Evolutionary conservation across 2,113 vertebrate species (phyloP).

Genomic region (Forbesichthys papilliferus): DNA sequence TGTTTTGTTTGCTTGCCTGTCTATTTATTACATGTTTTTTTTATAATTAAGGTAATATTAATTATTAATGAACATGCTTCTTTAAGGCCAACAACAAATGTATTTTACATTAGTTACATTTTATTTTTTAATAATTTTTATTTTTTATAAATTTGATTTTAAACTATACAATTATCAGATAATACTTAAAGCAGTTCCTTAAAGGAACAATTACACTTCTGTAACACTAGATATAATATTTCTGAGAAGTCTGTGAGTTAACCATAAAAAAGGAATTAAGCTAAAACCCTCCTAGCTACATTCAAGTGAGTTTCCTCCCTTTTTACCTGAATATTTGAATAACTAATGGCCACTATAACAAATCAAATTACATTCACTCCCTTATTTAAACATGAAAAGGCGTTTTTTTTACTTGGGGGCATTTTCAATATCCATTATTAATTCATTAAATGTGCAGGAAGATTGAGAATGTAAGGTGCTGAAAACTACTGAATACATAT

Average conservation of each 20-base stretch:
- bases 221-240: neutral
- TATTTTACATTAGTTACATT: constrained; percentile 49
- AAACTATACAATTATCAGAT: constrained; percentile 11
- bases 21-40: constrained; percentile 73
- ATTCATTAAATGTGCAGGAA: constrained; percentile 30
- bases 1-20: constrained; percentile 81
- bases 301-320: constrained; percentile 22
- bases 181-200: constrained; percentile 14
- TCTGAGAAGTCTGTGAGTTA: neutral
- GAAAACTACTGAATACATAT: constrained; percentile 57
- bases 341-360: neutral
- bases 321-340: constrained; percentile 18
- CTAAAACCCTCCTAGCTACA: constrained; percentile 11
- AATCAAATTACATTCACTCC: constrained; percentile 10
- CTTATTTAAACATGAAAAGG: constrained; percentile 13
- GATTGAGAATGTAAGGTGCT: constrained; percentile 37
- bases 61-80: constrained; percentile 69
- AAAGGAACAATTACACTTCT: neutral
- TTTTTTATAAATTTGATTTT: neutral
- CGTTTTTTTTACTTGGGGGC: constrained; percentile 28
- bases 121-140: constrained; percentile 16
- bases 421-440: constrained; percentile 47
- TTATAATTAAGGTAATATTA: constrained; percentile 77
- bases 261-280: constrained; percentile 12
- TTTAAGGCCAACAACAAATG: constrained; percentile 48